Percentiles rank a stretch among this genome's conserved stretches.
phyloP scores from a whole-genome alignment of 2,888 invertebrate species.

The Lochmaea capreae region DNA sequence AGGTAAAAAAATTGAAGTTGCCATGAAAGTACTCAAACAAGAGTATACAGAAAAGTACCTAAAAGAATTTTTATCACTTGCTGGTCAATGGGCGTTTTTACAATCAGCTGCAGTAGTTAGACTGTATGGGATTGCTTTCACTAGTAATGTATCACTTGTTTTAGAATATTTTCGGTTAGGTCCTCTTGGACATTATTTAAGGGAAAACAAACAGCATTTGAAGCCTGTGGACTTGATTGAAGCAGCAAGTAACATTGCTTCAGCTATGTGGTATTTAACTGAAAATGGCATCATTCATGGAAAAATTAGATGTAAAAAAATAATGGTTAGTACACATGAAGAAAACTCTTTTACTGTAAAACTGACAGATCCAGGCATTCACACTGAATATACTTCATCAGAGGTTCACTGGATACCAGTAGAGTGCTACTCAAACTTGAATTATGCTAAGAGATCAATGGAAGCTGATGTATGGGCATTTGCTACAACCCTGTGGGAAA shows the following conservation, averaged over 20 bases:
- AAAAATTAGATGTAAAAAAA: conserved; percentile 83
- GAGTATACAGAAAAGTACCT: conserved; percentile 73
- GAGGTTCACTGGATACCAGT: conserved; percentile 92
- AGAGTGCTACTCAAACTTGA: conserved; percentile 80
- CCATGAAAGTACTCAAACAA: conserved; percentile 81
- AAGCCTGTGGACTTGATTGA: conserved; percentile 82
- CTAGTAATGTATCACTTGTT: conserved; percentile 83
- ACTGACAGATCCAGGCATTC: conserved; percentile 85
- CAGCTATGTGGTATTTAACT: conserved; percentile 87
- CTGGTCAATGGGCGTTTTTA: conserved; percentile 83
- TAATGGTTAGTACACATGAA: conserved; percentile 82
- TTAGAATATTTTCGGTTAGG: conserved; percentile 84
- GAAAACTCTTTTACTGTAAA: conserved; percentile 80
- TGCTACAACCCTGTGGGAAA: conserved; percentile 92
- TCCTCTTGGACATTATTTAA: conserved; percentile 79
- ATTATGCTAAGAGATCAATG: conserved; percentile 74
- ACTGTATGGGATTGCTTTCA: conserved; percentile 81
- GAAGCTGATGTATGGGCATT: conserved; percentile 92
- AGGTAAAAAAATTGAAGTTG: conserved; percentile 81
- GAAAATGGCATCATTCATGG: conserved; percentile 88
- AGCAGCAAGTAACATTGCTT: conserved; percentile 83
- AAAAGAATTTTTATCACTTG: conserved; percentile 81
- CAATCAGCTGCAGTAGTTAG: conserved; percentile 82
- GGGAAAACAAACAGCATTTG: conserved; percentile 66
- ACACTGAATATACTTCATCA: conserved; percentile 69